These are phyloP conservation scores for Agrotis exclamationis DNA, from an alignment of 2,888 invertebrate species.

Conservation along the genomic window DNA sequence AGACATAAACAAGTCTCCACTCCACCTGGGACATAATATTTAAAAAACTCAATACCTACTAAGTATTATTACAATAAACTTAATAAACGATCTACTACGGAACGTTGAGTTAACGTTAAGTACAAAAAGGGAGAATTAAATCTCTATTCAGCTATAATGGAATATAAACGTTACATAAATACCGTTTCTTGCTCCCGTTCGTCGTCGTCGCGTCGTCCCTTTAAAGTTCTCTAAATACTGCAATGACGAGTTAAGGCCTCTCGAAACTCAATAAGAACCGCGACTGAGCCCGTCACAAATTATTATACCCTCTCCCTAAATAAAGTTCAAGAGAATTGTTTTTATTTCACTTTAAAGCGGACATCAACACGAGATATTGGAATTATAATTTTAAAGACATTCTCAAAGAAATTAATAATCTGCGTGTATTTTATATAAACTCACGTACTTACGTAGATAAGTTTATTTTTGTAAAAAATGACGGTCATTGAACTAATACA, in stretches of 20 bases:
- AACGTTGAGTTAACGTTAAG: constrained; percentile 40
- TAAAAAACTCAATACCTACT: constrained; percentile 11
- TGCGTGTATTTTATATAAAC: neutral
- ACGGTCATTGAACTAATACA: neutral
- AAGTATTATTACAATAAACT: constrained; percentile 22
- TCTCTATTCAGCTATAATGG: constrained; percentile 40
- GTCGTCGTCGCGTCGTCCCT: constrained; percentile 47
- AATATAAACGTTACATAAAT: constrained; percentile 56
- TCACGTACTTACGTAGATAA: neutral
- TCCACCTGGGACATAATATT: constrained; percentile 21
- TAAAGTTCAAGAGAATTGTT: constrained; percentile 54
- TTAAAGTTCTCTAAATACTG: constrained; percentile 67
- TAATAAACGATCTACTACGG: constrained; percentile 13
- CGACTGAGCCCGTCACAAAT: constrained; percentile 64
- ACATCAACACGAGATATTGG: constrained; percentile 28
- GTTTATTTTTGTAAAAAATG: neutral
- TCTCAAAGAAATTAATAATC: neutral
- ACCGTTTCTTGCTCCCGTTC: constrained; percentile 45
- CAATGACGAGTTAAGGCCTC: constrained; percentile 69
- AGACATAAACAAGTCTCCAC: constrained; percentile 30
- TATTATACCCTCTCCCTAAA: constrained; percentile 61
- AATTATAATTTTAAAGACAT: constrained; percentile 13
- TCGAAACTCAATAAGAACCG: constrained; percentile 67
- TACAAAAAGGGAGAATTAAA: constrained; percentile 47
- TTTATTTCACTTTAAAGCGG: constrained; percentile 37